These are phyloP conservation scores for Clistopyga incitator DNA, from an alignment of 2,888 invertebrate species.

Conservation along the genomic window DNA sequence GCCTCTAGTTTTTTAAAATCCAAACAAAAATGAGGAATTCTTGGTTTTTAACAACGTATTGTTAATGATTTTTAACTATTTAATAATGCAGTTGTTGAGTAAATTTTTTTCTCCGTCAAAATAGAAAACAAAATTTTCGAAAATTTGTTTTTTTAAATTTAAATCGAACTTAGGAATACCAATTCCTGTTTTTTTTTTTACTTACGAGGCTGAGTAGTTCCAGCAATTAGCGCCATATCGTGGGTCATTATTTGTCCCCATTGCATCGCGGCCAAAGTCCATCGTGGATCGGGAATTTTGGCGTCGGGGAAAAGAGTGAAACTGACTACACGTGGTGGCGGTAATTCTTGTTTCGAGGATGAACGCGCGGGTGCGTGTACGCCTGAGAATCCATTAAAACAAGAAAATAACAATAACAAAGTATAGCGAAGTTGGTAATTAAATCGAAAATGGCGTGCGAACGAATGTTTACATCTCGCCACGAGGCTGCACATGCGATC, in stretches of 20 bases:
- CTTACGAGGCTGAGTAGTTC: constrained; percentile 91
- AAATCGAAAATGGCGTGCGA: constrained; percentile 5
- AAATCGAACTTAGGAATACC: neutral
- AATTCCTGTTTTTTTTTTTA: constrained; percentile 69
- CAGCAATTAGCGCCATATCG: constrained; percentile 91
- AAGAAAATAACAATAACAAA: neutral
- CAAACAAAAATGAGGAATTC: no score
- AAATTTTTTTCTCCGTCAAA: no score
- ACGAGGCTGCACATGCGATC: constrained; percentile 14
- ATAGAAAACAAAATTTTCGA: no score
- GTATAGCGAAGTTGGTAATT: neutral
- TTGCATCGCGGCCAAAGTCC: constrained; percentile 91
- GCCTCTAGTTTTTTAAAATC: no score
- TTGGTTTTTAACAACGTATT: no score
- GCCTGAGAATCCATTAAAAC: constrained; percentile 83
- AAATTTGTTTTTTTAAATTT: neutral
- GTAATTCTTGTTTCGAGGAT: constrained; percentile 88
- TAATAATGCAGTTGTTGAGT: no score
- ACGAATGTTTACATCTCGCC: neutral
- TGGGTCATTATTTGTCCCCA: constrained; percentile 93
- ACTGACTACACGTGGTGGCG: constrained; percentile 90
- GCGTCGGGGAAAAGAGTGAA: constrained; percentile 89
- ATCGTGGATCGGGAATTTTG: constrained; percentile 89
- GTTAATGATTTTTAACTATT: no score
- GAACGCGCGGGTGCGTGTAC: constrained; percentile 88